Evolutionary conservation across 37 sponge, comb jelly and placozoan species (phyloP).

Genomic region (Dysidea cf. avara): DNA sequence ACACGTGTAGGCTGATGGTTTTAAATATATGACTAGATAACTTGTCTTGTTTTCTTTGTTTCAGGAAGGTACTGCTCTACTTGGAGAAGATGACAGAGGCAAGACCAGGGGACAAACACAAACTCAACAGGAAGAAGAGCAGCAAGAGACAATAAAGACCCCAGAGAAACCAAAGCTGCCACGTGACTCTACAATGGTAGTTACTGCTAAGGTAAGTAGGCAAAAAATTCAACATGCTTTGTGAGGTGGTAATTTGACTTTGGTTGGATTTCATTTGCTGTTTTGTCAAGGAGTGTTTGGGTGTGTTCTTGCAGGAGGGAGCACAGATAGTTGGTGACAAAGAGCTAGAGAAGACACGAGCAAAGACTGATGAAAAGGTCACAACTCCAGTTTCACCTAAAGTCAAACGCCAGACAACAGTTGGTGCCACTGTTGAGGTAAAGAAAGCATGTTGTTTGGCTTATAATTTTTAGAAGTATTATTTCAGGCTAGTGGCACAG

Average conservation of each 20-base stretch:
- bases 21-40: no score
- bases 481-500: slow-evolving; percentile 39
- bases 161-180: slow-evolving; percentile 32
- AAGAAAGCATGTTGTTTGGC: not conserved
- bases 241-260: no score
- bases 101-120: slow-evolving; percentile 75
- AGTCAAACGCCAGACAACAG: slow-evolving; percentile 56
- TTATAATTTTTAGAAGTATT: not conserved
- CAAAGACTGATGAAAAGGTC: slow-evolving; percentile 9
- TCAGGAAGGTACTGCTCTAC: slow-evolving; percentile 56
- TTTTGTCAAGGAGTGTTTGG: not conserved
- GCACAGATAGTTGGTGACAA: slow-evolving; percentile 11
- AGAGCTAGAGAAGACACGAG: slow-evolving; percentile 64
- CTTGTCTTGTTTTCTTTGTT: not conserved
- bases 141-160: no score
- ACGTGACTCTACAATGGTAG: slow-evolving; percentile 34
- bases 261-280: no score
- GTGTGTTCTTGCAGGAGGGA: slow-evolving; percentile 12
- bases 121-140: slow-evolving; percentile 60
- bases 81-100: slow-evolving; percentile 54
- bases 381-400: slow-evolving; percentile 22
- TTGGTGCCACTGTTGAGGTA: slow-evolving; percentile 61
- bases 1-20: no score
- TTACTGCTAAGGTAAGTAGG: slow-evolving; percentile 35
- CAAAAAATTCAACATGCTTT: not conserved